Percentiles rank a stretch among this genome's conserved stretches.
These are phyloP conservation scores for Philopedon plagiatum DNA, from an alignment of 2,888 invertebrate species.

Conservation along the genomic window DNA sequence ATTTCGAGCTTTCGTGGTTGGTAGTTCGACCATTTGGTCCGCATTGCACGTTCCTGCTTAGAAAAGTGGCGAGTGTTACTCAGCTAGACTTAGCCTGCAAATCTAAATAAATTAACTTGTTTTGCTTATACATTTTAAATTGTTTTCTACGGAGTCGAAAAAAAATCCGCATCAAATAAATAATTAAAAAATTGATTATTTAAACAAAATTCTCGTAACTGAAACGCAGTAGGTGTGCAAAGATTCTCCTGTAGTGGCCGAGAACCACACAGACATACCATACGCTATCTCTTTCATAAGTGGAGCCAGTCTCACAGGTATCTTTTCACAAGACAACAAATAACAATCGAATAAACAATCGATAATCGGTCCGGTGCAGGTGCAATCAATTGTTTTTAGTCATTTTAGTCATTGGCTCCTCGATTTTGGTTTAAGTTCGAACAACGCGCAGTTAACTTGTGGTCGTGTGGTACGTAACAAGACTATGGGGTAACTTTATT, in stretches of 20 bases:
- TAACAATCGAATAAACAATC: slow-evolving; percentile 50
- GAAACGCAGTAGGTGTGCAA: slow-evolving; percentile 37
- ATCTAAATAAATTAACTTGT: too few species aligned
- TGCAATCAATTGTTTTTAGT: slow-evolving; percentile 38
- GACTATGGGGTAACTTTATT: neutral
- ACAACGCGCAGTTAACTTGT: neutral
- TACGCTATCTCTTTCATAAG: slow-evolving; percentile 50
- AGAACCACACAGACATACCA: slow-evolving; percentile 38
- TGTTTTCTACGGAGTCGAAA: too few species aligned
- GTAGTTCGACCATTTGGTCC: too few species aligned
- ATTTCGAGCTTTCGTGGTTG: too few species aligned
- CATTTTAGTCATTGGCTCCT: slow-evolving; percentile 13
- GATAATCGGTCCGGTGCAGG: slow-evolving; percentile 44
- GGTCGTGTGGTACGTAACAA: neutral
- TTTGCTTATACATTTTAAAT: too few species aligned
- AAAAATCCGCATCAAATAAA: too few species aligned
- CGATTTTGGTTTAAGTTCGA: slow-evolving; percentile 16
- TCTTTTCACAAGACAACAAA: slow-evolving; percentile 50
- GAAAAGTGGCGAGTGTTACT: too few species aligned
- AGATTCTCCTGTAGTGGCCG: slow-evolving; percentile 38
- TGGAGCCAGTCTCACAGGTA: slow-evolving; percentile 48
- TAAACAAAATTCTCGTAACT: slow-evolving; percentile 3
- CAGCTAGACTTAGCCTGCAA: too few species aligned
- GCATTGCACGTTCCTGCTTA: too few species aligned
- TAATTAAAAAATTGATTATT: too few species aligned